Conservation (phyloP, 1,140 invertebrate species). For the Daktulosphaira vitifoliae region DNA sequence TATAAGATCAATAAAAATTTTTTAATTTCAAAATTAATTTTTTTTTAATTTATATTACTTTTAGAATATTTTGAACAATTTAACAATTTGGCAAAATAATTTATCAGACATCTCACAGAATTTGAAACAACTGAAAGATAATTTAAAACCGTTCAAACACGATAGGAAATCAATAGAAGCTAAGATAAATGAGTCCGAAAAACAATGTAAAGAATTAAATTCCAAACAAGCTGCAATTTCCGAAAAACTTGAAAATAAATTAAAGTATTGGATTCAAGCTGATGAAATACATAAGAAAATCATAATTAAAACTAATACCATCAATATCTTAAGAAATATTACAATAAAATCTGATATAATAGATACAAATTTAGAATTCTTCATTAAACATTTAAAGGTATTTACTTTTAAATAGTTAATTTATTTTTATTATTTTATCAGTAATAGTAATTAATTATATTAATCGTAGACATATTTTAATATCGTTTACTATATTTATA, state of each 20-base stretch:
- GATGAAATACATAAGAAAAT: conserved; percentile 6
- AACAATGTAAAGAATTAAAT: conserved; percentile 10
- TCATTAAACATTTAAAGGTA: conserved; percentile 16
- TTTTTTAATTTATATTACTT: neutral
- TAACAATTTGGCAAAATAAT: neutral
- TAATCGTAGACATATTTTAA: no score
- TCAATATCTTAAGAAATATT: neutral
- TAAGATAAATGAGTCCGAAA: conserved; percentile 10
- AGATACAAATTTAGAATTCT: neutral
- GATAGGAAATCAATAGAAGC: conserved; percentile 1
- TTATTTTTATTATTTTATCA: no score
- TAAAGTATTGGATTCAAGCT: neutral
- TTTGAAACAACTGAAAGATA: conserved; percentile 12
- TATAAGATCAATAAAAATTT: neutral
- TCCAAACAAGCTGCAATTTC: neutral
- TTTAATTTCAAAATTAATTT: no score
- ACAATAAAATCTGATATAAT: neutral
- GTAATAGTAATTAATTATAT: no score
- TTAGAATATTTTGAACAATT: neutral
- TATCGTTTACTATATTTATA: no score
- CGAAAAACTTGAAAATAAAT: conserved; percentile 3
- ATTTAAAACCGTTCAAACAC: neutral
- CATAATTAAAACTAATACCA: neutral
- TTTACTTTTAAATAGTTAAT: no score
- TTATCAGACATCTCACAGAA: neutral